Base-by-base conservation (phyloP, 2,797 vertebrate genomes). In the Alexandromys oeconomus region DNA sequence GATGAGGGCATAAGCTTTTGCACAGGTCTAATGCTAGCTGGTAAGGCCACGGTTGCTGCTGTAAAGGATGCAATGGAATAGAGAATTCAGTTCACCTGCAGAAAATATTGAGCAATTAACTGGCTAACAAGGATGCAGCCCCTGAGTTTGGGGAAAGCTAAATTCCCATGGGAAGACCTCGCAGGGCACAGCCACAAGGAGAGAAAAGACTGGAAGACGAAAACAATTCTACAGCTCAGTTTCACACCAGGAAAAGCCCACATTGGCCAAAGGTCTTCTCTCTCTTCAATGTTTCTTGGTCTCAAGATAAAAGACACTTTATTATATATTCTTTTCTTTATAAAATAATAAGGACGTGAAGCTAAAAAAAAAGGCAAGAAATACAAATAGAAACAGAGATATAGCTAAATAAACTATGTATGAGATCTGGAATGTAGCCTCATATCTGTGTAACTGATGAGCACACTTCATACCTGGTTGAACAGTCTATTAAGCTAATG, bases 41-140 rank as follows among this genome's bases (percentile, higher is more conserved):
- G 99, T 29, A 99, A 99, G 99, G 99, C 98, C 0, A 99, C 99
- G 9, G 98, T 98, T 67, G 98, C 99, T 61, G 98, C 21, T 29
- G 1, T 43, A 89, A 67, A 73, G 69, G 29, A 57, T 7, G n/a
- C 34, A n/a, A 12, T 46, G 6, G 46, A 77, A 76, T 57, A 54
- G 19, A 67, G 11, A 65, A 76, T 65, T 54, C 57, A 65, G 37
- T 74, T 81, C 51, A 73, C 43, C 25, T 81, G 97, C 99, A 99
- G 89, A 99, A 99, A 99, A 98, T 82, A 98, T 97, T 99, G 99
- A 99, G 99, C 98, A 93, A 99, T 99, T 98, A 99, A 97, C 97
- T 99, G 97, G 99, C 99, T 93, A 99, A 99, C 92, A 99, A 99
- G 10, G 99, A 99, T 80, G 99, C 99, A 92, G 98, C 99, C 92